A percentile compares a stretch with the other conserved stretches of the same genome.
These are phyloP conservation scores for Philypnodon macrostomus DNA, from an alignment of 2,797 vertebrate genomes.

Conservation along the genomic window DNA sequence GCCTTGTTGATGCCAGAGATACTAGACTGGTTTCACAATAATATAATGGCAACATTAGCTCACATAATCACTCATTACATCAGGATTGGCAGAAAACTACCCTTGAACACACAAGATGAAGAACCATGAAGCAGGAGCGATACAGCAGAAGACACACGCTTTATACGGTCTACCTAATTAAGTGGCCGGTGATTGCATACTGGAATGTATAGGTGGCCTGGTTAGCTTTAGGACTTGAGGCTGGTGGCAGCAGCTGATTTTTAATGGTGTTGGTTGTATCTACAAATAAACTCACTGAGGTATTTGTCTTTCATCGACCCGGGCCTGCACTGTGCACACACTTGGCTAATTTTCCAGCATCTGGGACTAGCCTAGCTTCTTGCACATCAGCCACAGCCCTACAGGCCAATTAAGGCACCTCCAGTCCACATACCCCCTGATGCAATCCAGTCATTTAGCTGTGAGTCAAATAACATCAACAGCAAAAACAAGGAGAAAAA, in stretches of 20 bases:
- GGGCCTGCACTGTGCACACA: too few species aligned
- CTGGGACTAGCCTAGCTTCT: slow-evolving; percentile 39
- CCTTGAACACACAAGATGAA: too few species aligned
- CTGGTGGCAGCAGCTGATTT: slow-evolving; percentile 38
- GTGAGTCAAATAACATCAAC: slow-evolving; percentile 53
- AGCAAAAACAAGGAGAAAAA: slow-evolving; percentile 44
- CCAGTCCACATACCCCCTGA: slow-evolving; percentile 58
- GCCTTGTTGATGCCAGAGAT: too few species aligned
- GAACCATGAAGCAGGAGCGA: too few species aligned
- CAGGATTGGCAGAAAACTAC: too few species aligned
- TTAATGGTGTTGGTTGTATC: slow-evolving; percentile 40
- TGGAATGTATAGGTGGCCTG: slow-evolving; percentile 31
- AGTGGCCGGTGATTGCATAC: too few species aligned
- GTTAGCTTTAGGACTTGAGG: slow-evolving; percentile 40
- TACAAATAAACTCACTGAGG: slow-evolving; percentile 53
- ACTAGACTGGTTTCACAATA: too few species aligned
- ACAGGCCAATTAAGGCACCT: slow-evolving; percentile 65
- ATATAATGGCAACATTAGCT: too few species aligned
- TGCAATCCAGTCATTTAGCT: slow-evolving; percentile 59
- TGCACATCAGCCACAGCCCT: slow-evolving; percentile 41
- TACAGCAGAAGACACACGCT: too few species aligned
- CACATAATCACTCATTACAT: too few species aligned
- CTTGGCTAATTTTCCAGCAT: slow-evolving; percentile 58
- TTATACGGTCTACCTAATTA: too few species aligned
- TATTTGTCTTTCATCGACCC: too few species aligned